A percentile compares a stretch with the other conserved stretches of the same genome.
phyloP scores from a whole-genome alignment of 1,140 invertebrate species.

The Atopsyche davidsoni region DNA sequence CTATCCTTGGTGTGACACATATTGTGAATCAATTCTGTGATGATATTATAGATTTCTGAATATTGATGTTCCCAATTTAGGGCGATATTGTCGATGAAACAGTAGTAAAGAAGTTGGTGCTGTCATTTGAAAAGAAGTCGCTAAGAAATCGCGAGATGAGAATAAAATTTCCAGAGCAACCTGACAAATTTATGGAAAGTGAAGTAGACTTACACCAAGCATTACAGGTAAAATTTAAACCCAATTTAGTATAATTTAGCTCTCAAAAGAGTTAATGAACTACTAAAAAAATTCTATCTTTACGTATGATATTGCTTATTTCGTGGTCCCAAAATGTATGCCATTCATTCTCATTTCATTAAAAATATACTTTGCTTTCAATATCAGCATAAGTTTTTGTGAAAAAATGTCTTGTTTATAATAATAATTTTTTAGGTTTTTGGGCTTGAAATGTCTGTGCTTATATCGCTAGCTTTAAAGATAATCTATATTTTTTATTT shows the following conservation, averaged over 20 bases:
- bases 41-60: slow-evolving; percentile 10
- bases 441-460: no score
- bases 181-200: slow-evolving; percentile 99
- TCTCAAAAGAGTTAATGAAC: no score
- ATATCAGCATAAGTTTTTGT: no score
- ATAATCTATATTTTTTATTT: slow-evolving; percentile 1
- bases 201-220: slow-evolving; percentile 92
- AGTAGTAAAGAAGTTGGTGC: slow-evolving; percentile 79
- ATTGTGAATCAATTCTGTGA: not conserved
- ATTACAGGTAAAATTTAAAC: slow-evolving; percentile 59
- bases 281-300: no score
- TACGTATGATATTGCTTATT: no score
- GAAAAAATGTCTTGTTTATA: no score
- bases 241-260: no score
- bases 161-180: slow-evolving; percentile 96
- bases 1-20: not conserved
- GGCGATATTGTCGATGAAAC: slow-evolving; percentile 80
- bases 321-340: no score
- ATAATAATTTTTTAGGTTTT: no score
- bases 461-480: no score
- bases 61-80: slow-evolving; percentile 38
- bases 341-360: not conserved
- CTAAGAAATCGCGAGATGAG: slow-evolving; percentile 96
- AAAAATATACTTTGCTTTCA: not conserved
- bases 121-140: slow-evolving; percentile 90